Evolutionary conservation across 2,797 vertebrate species (phyloP).

Genomic region (Acrossocheilus fasciatus): DNA sequence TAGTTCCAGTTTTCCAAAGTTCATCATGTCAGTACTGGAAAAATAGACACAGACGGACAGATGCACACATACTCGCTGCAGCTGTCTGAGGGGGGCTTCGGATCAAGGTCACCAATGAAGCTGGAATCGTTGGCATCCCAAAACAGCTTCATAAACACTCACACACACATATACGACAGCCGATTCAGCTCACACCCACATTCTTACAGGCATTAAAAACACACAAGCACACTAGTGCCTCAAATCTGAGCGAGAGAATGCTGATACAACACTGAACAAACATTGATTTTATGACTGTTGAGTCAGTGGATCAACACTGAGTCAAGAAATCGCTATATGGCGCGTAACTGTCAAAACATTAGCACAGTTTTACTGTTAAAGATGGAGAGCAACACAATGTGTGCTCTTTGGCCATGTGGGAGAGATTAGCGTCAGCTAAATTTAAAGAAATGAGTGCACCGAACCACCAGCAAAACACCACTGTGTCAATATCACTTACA

Average conservation of each 20-base stretch:
- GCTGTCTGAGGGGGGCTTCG: slow-evolving; percentile 68
- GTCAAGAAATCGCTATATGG: slow-evolving; percentile 35
- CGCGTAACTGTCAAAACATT: slow-evolving; percentile 35
- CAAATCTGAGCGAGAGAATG: neutral
- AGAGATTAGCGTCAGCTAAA: slow-evolving; percentile 17
- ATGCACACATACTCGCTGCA: slow-evolving; percentile 61
- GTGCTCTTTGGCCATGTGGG: neutral
- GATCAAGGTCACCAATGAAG: slow-evolving; percentile 41
- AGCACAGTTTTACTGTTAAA: slow-evolving; percentile 25
- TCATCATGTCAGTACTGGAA: slow-evolving; percentile 18
- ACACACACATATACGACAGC: slow-evolving; percentile 27
- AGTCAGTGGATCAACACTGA: slow-evolving; percentile 24
- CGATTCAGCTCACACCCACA: slow-evolving; percentile 37
- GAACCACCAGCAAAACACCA: neutral
- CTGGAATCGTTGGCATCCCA: slow-evolving; percentile 21
- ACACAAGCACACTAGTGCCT: neutral
- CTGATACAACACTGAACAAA: slow-evolving; percentile 37
- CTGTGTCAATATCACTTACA: neutral
- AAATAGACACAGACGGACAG: slow-evolving; percentile 23
- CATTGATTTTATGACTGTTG: slow-evolving; percentile 20
- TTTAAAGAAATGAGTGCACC: slow-evolving; percentile 9
- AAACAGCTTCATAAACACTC: slow-evolving; percentile 38
- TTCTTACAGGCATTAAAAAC: slow-evolving; percentile 30
- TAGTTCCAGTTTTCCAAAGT: slow-evolving; percentile 2
- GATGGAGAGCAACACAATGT: slow-evolving; percentile 3